These are phyloP conservation scores for Muscicapa adusta DNA, from an alignment of 2,113 vertebrate species.

Conservation along the genomic window DNA sequence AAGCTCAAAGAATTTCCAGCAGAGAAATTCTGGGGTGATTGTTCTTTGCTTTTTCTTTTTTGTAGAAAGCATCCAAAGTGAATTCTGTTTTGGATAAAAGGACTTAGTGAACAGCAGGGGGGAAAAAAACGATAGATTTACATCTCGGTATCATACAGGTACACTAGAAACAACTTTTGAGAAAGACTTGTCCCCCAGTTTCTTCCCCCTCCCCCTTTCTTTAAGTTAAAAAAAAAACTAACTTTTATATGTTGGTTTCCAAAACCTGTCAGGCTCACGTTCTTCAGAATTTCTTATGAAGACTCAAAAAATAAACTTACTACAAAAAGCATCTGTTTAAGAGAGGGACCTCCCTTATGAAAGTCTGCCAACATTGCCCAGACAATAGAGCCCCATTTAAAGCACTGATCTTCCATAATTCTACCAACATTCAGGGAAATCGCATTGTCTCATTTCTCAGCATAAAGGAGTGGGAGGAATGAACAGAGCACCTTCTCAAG, in stretches of 20 bases:
- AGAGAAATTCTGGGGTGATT: not conserved
- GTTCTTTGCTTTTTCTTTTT: not conserved
- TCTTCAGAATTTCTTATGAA: not conserved
- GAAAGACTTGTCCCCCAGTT: not conserved
- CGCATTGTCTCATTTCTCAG: not conserved
- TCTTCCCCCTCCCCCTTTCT: not conserved
- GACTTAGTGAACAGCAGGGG: not conserved
- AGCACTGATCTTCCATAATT: not conserved
- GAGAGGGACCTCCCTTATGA: not conserved
- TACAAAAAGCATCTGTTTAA: not conserved
- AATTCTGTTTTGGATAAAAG: not conserved
- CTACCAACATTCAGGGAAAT: not conserved
- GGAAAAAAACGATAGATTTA: not conserved
- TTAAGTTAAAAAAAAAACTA: not conserved
- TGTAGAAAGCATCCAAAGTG: not conserved
- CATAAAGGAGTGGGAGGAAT: not conserved
- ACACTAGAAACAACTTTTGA: not conserved
- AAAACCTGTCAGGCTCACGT: not conserved
- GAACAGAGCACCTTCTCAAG: not conserved
- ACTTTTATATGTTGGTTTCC: not conserved
- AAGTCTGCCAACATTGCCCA: not conserved
- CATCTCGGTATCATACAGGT: not conserved
- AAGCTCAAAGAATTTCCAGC: not conserved
- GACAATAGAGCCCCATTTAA: not conserved
- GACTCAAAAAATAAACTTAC: not conserved